Conservation (phyloP, 2,888 invertebrate species). For the Dolichomitus sp. region DNA sequence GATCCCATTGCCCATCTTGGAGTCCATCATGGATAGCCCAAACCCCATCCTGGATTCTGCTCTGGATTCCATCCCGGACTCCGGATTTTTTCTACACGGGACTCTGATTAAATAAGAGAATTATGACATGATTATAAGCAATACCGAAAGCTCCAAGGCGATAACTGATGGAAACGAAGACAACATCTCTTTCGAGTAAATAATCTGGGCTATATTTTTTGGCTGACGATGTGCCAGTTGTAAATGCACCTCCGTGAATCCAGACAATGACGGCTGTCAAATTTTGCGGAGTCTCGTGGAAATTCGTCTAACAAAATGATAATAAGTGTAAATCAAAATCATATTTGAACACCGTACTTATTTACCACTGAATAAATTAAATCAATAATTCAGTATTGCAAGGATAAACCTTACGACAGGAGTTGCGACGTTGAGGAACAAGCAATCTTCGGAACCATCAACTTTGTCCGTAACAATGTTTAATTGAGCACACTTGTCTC, state of each 20-base stretch:
- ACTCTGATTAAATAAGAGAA: too few species aligned
- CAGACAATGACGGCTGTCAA: conserved; percentile 27
- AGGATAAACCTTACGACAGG: conserved; percentile 4
- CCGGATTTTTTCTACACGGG: too few species aligned
- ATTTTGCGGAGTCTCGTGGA: background rate
- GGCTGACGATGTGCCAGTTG: background rate
- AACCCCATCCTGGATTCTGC: too few species aligned
- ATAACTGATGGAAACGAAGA: conserved; percentile 48
- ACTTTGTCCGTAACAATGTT: background rate
- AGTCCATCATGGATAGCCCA: too few species aligned
- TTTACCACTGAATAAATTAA: too few species aligned
- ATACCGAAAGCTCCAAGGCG: conserved; percentile 49
- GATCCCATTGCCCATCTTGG: too few species aligned
- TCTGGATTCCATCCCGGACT: too few species aligned
- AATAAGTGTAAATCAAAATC: too few species aligned
- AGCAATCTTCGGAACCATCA: conserved; percentile 51
- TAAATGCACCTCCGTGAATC: conserved; percentile 31
- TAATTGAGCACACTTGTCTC: conserved; percentile 67
- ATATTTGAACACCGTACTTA: too few species aligned
- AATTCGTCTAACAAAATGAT: conserved; percentile 1
- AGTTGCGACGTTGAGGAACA: conserved; percentile 53
- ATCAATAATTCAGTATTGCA: background rate
- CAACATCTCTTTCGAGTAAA: conserved; percentile 52
- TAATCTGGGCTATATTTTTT: conserved; percentile 35
- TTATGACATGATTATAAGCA: too few species aligned